A percentile compares a stretch with the other conserved stretches of the same genome.
Evolutionary conservation across 2,888 invertebrate species (phyloP).

Genomic region (Sphaerophoria rueppellii): DNA sequence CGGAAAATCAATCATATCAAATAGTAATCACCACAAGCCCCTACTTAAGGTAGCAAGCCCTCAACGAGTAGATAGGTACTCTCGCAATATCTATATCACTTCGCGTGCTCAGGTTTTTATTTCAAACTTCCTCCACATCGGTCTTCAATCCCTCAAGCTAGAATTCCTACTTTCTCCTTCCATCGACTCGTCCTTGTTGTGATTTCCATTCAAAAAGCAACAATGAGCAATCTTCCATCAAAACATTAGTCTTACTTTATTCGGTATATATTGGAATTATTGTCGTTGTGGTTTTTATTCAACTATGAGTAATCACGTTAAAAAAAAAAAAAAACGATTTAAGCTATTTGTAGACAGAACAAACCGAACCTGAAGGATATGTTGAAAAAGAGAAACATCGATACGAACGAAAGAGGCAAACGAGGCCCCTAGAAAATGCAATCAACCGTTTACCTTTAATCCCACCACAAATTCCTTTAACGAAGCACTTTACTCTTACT

Average conservation of each 20-base stretch:
- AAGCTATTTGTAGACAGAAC: neutral
- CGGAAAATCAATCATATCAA: slow-evolving; percentile 23
- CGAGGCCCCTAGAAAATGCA: slow-evolving; percentile 42
- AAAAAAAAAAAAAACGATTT: slow-evolving; percentile 46
- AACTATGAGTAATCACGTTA: slow-evolving; percentile 60
- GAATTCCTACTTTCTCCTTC: neutral
- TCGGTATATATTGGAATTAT: slow-evolving; percentile 42
- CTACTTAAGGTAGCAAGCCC: slow-evolving; percentile 1
- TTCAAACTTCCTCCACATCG: slow-evolving; percentile 3
- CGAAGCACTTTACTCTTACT: slow-evolving; percentile 12
- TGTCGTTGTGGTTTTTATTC: slow-evolving; percentile 53
- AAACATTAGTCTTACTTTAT: slow-evolving; percentile 50
- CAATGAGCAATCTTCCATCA: slow-evolving; percentile 16
- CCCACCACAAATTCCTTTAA: slow-evolving; percentile 64
- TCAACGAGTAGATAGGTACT: neutral
- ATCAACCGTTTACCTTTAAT: slow-evolving; percentile 70
- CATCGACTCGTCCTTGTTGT: neutral
- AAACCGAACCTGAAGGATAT: too few relatives aligned
- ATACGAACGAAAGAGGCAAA: too few relatives aligned
- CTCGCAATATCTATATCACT: slow-evolving; percentile 9
- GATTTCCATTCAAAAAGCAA: slow-evolving; percentile 18
- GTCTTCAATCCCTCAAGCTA: too few relatives aligned
- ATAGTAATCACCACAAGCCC: slow-evolving; percentile 22
- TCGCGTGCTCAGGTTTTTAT: slow-evolving; percentile 47
- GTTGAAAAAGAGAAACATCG: too few relatives aligned